Conservation (phyloP, 2,113 vertebrate species). For the Rostratula benghalensis region DNA sequence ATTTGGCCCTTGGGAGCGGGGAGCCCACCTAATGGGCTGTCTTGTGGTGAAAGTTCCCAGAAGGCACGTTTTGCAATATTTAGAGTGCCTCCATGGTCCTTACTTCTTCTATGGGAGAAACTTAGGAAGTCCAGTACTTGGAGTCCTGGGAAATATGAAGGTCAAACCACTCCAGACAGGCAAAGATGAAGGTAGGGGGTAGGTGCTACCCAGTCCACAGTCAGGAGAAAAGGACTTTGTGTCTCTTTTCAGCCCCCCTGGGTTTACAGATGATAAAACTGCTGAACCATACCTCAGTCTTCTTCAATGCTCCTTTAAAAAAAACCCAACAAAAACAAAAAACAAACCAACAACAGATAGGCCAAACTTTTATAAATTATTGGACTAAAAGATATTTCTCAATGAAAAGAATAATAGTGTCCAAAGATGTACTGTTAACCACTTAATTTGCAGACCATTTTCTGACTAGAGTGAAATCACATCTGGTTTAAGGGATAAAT, state of each 20-base stretch:
- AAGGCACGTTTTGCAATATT: not conserved
- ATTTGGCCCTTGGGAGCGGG: accelerated
- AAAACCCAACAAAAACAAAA: not conserved
- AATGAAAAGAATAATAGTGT: not conserved
- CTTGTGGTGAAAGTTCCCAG: not conserved
- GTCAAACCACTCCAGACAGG: not conserved
- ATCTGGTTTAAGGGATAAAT: not conserved
- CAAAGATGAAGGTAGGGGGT: not conserved
- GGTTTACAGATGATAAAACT: not conserved
- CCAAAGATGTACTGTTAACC: not conserved
- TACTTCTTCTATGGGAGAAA: not conserved
- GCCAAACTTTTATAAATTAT: not conserved
- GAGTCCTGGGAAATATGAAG: not conserved
- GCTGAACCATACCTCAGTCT: not conserved
- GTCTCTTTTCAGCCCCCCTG: not conserved
- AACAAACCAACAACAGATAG: too few species aligned
- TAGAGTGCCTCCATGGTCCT: not conserved
- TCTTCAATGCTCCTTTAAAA: accelerated
- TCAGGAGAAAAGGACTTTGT: not conserved
- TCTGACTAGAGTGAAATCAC: not conserved
- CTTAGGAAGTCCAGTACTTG: not conserved
- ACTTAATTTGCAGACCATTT: not conserved
- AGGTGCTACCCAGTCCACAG: not conserved
- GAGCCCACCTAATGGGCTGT: not conserved
- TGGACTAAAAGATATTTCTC: not conserved